Conservation (phyloP, 2,888 invertebrate genomes). For the Platycnemis pennipes region DNA sequence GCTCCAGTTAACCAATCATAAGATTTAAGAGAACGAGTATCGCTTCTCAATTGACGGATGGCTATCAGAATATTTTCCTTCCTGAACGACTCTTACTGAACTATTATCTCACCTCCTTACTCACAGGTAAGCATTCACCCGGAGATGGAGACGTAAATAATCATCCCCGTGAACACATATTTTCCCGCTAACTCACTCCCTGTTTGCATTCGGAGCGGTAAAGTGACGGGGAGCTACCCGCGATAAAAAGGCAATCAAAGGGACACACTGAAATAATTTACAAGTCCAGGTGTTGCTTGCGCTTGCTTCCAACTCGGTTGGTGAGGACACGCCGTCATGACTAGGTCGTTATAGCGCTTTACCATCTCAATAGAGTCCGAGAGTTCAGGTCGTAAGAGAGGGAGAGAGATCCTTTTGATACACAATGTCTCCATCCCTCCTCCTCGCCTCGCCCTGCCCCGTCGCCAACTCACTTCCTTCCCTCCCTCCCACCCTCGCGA, state of each 20-base stretch:
- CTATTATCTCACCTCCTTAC: background rate
- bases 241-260: background rate
- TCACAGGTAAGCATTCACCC: background rate
- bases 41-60: too few relatives aligned
- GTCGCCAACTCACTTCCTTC: too few relatives aligned
- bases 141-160: background rate
- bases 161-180: background rate
- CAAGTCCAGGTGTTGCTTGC: background rate
- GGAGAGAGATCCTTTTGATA: background rate
- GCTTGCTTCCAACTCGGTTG: background rate
- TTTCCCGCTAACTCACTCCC: background rate
- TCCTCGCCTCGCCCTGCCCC: too few relatives aligned
- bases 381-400: too few relatives aligned
- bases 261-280: background rate
- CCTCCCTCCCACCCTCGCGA: too few relatives aligned
- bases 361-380: background rate
- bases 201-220: background rate
- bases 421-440: background rate
- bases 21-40: too few relatives aligned
- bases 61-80: too few relatives aligned
- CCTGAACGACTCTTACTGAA: too few relatives aligned
- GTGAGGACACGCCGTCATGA: background rate
- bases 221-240: background rate
- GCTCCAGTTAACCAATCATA: too few relatives aligned
- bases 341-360: background rate